phyloP scores from a whole-genome alignment of 2,113 vertebrate genomes.

The Leuciscus idus region DNA sequence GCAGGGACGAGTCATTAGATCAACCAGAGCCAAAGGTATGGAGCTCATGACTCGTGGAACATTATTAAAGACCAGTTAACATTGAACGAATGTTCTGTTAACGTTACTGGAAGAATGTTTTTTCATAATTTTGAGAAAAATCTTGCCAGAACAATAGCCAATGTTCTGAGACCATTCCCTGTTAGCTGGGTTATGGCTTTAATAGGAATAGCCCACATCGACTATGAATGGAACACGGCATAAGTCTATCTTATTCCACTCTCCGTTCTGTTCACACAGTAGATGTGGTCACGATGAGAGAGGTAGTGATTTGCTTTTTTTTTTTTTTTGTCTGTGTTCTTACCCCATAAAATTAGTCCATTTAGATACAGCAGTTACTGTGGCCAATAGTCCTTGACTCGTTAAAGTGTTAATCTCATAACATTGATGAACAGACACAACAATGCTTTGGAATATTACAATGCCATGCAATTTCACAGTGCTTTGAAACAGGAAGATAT shows the following conservation, averaged over 20 bases:
- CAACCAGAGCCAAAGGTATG: slow-evolving; percentile 48
- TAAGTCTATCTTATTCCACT: neutral
- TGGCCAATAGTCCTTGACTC: slow-evolving; percentile 72
- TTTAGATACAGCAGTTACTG: slow-evolving; percentile 73
- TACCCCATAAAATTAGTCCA: slow-evolving; percentile 68
- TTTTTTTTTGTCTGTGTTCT: slow-evolving; percentile 15
- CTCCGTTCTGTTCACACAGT: slow-evolving; percentile 1
- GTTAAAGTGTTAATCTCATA: slow-evolving; percentile 63
- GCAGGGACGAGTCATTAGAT: slow-evolving; percentile 33
- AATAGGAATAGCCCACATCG: neutral
- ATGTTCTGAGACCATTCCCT: neutral
- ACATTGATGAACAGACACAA: slow-evolving; percentile 73
- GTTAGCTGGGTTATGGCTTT: neutral
- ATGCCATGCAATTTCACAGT: slow-evolving; percentile 74
- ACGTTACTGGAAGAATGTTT: neutral
- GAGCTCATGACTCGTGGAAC: neutral
- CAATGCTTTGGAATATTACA: slow-evolving; percentile 74
- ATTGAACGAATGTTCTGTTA: neutral
- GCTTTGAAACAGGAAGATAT: slow-evolving; percentile 76
- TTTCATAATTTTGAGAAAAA: neutral
- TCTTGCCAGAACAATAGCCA: neutral
- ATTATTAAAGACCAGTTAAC: neutral
- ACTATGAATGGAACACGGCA: neutral
- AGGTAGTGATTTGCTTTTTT: slow-evolving; percentile 38
- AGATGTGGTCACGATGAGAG: slow-evolving; percentile 56